Base-by-base conservation (phyloP, 2,113 vertebrate species). In the Halichoeres trimaculatus region DNA sequence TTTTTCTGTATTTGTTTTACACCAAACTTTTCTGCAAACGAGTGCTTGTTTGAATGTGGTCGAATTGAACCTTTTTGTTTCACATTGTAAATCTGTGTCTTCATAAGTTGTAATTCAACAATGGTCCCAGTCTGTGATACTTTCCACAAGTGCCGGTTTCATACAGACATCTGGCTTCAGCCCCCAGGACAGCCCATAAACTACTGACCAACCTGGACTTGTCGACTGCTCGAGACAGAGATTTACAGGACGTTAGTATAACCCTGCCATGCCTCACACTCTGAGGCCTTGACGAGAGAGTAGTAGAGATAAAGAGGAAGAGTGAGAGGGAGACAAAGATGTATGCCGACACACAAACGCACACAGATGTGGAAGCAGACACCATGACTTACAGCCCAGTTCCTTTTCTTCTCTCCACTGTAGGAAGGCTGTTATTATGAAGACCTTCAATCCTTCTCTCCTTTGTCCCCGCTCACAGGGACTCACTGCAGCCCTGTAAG, bases 401-500 rank as follows among this genome's bases (percentile, higher is more conserved):
- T 85, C 76, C 72, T 67, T 70, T 79, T 62, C 38, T 70, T 71
- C 79, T 62, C 74, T 80, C 80, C 53, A 6, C 43, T 53, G 75
- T 56, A 56, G 80, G 76, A 75, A 76, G 81, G 79, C 72, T 71
- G 80, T 87, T 89, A 82, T 91, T 90, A 90, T 88, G 78, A 89
- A 90, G 88, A 90, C 85, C 90, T 87, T 86, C 85, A 85, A 80
- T 88, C 76, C 77, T 73, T 86, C 85, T 78, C 80, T 78, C 83
- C 77, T 85, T 80, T 83, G 85, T 89, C 80, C 75, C 69, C 64
- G 79, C 74, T 84, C 77, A 84, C 78, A 68, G 19, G 6, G 78
- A 83, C 77, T 80, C 67, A 53, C 77, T 83, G 84, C 77, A 82
- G 87, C 72, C 70, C 85, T 84, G 85, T 92, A 89, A 92, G 86